Conservation (phyloP, 1,140 invertebrate genomes). For the Sogatella furcifera region DNA sequence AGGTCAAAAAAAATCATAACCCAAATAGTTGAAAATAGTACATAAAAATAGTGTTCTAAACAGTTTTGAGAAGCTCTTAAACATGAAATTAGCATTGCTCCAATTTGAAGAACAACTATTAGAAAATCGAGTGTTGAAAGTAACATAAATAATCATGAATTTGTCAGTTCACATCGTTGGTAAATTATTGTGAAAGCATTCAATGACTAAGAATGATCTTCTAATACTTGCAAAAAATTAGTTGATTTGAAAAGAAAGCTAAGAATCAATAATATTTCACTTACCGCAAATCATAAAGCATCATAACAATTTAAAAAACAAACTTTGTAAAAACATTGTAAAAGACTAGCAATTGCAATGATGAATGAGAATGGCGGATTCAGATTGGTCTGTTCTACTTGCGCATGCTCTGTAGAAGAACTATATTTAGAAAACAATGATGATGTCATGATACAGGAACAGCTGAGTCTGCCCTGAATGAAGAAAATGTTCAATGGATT, state of each 20-base stretch:
- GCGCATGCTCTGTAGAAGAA: slow-evolving; percentile 11
- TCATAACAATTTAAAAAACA: too few species aligned
- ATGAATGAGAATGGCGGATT: slow-evolving; percentile 17
- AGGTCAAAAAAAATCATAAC: too few species aligned
- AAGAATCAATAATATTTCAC: background rate
- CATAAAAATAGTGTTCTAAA: too few species aligned
- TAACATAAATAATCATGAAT: too few species aligned
- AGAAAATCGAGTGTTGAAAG: too few species aligned
- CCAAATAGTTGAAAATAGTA: too few species aligned
- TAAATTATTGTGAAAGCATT: background rate
- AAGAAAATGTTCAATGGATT: too few species aligned
- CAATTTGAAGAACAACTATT: too few species aligned
- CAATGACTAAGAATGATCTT: too few species aligned
- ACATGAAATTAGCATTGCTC: too few species aligned
- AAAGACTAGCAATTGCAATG: slow-evolving; percentile 1
- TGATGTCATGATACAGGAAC: slow-evolving; percentile 9
- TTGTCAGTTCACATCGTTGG: too few species aligned
- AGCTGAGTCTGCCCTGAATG: background rate
- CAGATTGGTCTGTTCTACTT: slow-evolving; percentile 6
- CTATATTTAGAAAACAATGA: slow-evolving; percentile 12
- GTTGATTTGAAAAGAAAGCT: background rate
- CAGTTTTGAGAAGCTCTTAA: too few species aligned
- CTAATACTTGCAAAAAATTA: background rate
- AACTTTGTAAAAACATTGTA: slow-evolving; percentile 1
- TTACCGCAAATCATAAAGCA: background rate